Base-by-base conservation (phyloP, 2,797 vertebrate species). In the Brotula barbata region DNA sequence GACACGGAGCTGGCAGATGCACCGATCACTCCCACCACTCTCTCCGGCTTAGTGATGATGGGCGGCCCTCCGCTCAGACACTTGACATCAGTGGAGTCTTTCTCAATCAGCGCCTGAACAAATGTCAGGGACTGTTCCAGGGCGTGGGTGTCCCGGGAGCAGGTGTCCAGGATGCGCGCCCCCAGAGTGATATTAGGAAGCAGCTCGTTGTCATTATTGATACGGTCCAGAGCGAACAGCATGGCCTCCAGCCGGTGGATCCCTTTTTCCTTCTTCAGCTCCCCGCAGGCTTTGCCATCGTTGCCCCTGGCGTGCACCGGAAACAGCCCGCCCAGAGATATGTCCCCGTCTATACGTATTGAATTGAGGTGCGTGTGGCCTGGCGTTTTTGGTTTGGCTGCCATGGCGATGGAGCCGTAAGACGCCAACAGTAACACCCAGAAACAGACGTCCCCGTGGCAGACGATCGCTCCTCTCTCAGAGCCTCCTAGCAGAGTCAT, bases 121-220 rank as follows among this genome's bases (percentile, higher is more conserved):
- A 98, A 98, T 73, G 95, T 98, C 85, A 98, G 91, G 0, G 96
- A 98, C 92, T 98, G 96, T 84, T 98, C 96, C 64, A 98, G 89
- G 45, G 96, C 95, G 8, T 97, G 95, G 36, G 96, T 98, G 87
- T 98, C 96, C 78, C 96, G 83, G 8, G 96, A 97, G 89, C 96
- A 98, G 8, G 96, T 98, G 90, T 98, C 96, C 84, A 98, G 89
- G 82, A 98, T 95, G 64, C 96, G 93, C 6, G 95, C 96, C 0
- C 96, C 96, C 88, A 98, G 88, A 10, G 95, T 96, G 90, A 98
- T 95, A 83, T 97, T 98, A 68, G 95, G 95, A 73, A 98, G 92
- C 88, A 98, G 92, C 75, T 96, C 94, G 0, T 93, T 92, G 90
- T 97, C 96, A 1, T 96, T 96, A 90, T 98, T 98, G 87, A 98